phyloP scores from a whole-genome alignment of 2,797 vertebrate genomes.

The Falco naumanni region DNA sequence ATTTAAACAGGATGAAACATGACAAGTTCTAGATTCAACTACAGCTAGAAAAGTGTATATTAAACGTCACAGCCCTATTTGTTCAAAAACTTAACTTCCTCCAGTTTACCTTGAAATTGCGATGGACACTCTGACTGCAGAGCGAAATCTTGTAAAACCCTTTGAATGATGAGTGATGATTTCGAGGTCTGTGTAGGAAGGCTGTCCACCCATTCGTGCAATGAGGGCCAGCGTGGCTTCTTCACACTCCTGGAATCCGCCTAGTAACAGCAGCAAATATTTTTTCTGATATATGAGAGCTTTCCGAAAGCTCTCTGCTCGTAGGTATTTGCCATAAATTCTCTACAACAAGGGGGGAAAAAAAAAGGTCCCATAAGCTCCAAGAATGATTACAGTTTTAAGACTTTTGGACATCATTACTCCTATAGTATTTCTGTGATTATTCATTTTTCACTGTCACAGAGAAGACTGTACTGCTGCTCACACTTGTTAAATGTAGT shows the following conservation, averaged over 20 bases:
- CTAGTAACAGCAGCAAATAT: constrained; percentile 92
- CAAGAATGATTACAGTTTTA: background rate
- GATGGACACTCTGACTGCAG: constrained; percentile 89
- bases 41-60: background rate
- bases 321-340: constrained; percentile 92
- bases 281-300: constrained; percentile 98
- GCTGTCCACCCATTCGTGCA: constrained; percentile 88
- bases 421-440: background rate
- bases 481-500: background rate
- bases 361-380: background rate
- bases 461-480: background rate
- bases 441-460: background rate
- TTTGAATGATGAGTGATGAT: constrained; percentile 79
- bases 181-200: constrained; percentile 79
- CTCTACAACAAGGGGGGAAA: constrained; percentile 78
- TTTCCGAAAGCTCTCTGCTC: constrained; percentile 95
- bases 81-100: background rate
- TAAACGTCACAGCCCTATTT: background rate
- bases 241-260: constrained; percentile 96
- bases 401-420: background rate
- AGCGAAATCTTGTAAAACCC: constrained; percentile 90
- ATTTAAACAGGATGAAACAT: background rate
- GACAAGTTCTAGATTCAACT: background rate
- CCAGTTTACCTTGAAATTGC: constrained; percentile 89
- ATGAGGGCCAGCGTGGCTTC: constrained; percentile 92